phyloP scores from a whole-genome alignment of 1,140 invertebrate species.

The Tigriopus japonicus region DNA sequence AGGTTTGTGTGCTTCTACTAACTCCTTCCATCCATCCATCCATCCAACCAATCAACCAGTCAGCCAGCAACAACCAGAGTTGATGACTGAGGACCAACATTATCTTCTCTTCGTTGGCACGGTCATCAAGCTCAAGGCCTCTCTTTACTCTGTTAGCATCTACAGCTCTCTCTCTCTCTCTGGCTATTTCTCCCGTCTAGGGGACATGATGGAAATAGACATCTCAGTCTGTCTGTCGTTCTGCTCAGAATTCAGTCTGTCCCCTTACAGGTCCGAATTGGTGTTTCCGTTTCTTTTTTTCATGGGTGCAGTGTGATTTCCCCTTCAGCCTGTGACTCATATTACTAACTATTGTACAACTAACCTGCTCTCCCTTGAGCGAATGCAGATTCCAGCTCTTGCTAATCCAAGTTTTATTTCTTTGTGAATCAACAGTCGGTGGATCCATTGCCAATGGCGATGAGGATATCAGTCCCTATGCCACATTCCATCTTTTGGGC shows the following conservation, averaged over 20 bases:
- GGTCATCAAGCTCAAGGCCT: neutral
- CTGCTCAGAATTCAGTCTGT: no score
- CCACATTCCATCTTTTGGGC: constrained; percentile 76
- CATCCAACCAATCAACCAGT: no score
- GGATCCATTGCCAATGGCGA: constrained; percentile 44
- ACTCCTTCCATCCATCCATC: no score
- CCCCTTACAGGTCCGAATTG: no score
- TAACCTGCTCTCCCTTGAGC: neutral
- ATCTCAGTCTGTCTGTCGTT: no score
- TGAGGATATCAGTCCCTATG: constrained; percentile 82
- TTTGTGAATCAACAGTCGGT: neutral
- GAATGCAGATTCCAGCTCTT: neutral
- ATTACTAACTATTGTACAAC: neutral
- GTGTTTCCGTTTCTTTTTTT: no score
- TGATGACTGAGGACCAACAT: no score
- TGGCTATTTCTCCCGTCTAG: no score
- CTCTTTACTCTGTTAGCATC: neutral
- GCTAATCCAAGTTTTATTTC: neutral
- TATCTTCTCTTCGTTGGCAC: no score
- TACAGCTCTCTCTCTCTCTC: neutral
- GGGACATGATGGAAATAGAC: no score
- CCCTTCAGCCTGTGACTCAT: neutral
- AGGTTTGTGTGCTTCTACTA: constrained; percentile 2
- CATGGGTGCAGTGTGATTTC: neutral
- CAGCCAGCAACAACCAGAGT: no score